A percentile compares a stretch with the other conserved stretches of the same genome.
phyloP scores from a whole-genome alignment of 2,797 vertebrate genomes.

The Okamejei kenojei region DNA sequence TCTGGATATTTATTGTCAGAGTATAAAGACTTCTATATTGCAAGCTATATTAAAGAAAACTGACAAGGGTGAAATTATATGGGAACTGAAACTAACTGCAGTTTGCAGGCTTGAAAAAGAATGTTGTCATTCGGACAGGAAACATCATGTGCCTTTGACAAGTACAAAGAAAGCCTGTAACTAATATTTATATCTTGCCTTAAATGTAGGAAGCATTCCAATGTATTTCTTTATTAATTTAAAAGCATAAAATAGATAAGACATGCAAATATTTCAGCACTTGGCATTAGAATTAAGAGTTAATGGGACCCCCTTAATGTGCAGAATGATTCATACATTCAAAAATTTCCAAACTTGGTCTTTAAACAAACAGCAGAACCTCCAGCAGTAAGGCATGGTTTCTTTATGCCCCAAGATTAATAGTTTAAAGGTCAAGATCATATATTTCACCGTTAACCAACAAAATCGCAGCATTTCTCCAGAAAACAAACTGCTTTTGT shows the following conservation, averaged over 20 bases:
- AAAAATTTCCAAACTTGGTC: conserved; percentile 39
- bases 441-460: background rate
- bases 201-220: background rate
- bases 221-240: too few species aligned
- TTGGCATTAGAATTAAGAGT: background rate
- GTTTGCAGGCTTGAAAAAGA: background rate
- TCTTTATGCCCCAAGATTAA: background rate
- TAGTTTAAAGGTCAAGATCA: conserved; percentile 38
- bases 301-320: background rate
- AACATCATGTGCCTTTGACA: background rate
- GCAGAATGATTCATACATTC: background rate
- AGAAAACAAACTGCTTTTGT: background rate
- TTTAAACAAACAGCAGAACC: conserved; percentile 43
- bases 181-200: background rate
- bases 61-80: conserved; percentile 8
- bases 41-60: background rate
- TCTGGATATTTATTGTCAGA: background rate
- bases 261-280: too few species aligned
- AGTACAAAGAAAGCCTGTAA: background rate
- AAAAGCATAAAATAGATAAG: background rate
- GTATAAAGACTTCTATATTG: conserved; percentile 18
- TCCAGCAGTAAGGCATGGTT: conserved; percentile 40
- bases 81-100: conserved; percentile 15
- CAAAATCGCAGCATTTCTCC: background rate
- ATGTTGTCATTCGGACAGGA: background rate